Conservation (phyloP, 2,888 invertebrate species). For the Drosophila birchii region DNA sequence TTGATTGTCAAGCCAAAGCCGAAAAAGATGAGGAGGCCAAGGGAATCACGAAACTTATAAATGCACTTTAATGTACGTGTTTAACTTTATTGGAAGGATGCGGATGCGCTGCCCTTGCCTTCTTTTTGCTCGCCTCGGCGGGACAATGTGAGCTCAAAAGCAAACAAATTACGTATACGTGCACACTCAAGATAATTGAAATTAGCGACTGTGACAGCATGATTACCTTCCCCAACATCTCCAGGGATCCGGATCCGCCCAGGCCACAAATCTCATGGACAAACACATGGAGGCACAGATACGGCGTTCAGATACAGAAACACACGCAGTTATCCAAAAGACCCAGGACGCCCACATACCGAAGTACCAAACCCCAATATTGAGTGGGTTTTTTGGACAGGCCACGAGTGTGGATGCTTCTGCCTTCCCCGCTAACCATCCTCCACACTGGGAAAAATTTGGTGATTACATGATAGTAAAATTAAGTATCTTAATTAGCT, state of each 20-base stretch:
- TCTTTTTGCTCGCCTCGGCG: constrained; percentile 5
- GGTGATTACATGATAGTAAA: neutral
- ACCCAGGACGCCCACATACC: constrained; percentile 65
- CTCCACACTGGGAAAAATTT: constrained; percentile 10
- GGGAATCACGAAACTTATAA: constrained; percentile 29
- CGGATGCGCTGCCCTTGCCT: neutral
- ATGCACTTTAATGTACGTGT: constrained; percentile 44
- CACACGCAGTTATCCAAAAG: constrained; percentile 48
- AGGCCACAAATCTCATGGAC: constrained; percentile 60
- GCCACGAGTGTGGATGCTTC: constrained; percentile 43
- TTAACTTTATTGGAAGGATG: constrained; percentile 46
- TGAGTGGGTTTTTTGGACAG: constrained; percentile 75
- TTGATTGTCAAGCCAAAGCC: constrained; percentile 64
- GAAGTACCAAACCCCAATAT: constrained; percentile 61
- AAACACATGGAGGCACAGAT: constrained; percentile 37
- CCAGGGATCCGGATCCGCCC: constrained; percentile 39
- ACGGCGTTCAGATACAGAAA: constrained; percentile 32
- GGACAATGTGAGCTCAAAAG: constrained; percentile 51
- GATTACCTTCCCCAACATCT: constrained; percentile 70
- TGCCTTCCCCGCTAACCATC: constrained; percentile 23
- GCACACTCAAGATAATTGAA: constrained; percentile 76
- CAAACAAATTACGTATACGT: constrained; percentile 75
- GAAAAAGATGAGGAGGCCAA: constrained; percentile 24
- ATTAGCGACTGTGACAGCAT: constrained; percentile 77
- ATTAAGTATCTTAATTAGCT: neutral